Evolutionary conservation across 2,113 vertebrate genomes (phyloP), one percentile per base, ranked within the genome.

Genomic region (Nicator chloris): DNA sequence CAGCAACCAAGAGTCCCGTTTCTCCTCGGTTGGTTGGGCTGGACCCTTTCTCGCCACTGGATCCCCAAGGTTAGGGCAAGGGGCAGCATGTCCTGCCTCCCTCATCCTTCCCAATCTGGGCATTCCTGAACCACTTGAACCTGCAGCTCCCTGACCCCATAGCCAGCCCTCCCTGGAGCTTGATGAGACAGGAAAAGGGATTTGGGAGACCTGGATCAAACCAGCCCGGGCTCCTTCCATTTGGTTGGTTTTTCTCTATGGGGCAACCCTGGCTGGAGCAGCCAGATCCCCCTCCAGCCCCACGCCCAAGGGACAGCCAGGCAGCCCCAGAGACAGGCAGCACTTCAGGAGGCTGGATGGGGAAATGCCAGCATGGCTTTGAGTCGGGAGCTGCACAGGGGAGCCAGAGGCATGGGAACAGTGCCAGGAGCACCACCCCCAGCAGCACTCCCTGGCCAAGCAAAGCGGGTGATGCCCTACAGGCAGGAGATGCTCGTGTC

Each of bases 1-100:
- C 0, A 1, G 13, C 33, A 20, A 8, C 5, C 2, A 1, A 15
- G 59, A 53, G 28, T 28, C 45, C 4, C 2, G 0, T 37, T 90
- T 44, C 33, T 44, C 33, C 27, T 7, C 0, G 3, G 7, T 24
- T 44, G 26, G 13, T 13, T 4, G 15, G 31, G 31, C 6, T 39
- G 31, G 40, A 27, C 19, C 6, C 5, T 39, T 45, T 28, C 64
- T 9, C 45, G 18, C 4, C 51, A 1, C 20, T 3, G 7, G 15
- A 16, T 6, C 8, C 10, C 44, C 16, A 16, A 15, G 26, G 14
- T 40, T 5, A 9, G 7, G 53, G 21, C 9, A 23, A 50, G 9
- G 18, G 13, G 11, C 12, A 37, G 51, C 47, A 64, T 33, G 33
- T 70, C 78, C 82, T 22, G 13, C 31, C 31, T 80, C 23, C 40